Evolutionary conservation across 2,888 invertebrate species (phyloP).

Genomic region (Aporophyla lueneburgensis): DNA sequence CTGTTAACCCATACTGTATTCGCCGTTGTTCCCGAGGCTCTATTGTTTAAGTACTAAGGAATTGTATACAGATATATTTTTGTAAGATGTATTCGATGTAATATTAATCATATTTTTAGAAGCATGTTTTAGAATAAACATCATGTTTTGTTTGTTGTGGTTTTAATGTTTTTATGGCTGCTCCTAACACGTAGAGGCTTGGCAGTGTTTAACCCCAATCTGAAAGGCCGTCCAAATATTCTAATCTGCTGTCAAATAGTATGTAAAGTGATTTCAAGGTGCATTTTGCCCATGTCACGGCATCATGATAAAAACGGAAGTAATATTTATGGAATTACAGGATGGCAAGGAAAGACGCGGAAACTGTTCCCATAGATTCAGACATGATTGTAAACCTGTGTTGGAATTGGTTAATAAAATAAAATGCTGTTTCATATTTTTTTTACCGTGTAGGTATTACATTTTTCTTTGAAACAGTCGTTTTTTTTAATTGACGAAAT

Average conservation of each 20-base stretch:
- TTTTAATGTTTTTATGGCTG: slow-evolving; percentile 89
- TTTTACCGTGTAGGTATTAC: too few relatives aligned
- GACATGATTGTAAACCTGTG: too few relatives aligned
- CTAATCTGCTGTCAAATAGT: not conserved
- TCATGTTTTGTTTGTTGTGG: slow-evolving; percentile 89
- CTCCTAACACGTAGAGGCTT: slow-evolving; percentile 80
- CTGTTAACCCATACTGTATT: slow-evolving; percentile 32
- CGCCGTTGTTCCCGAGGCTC: slow-evolving; percentile 67
- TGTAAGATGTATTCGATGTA: slow-evolving; percentile 77
- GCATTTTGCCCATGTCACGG: too few relatives aligned
- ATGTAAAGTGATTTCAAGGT: not conserved
- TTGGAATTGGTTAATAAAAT: too few relatives aligned
- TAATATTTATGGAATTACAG: too few relatives aligned
- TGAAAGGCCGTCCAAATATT: slow-evolving; percentile 21
- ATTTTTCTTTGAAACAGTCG: too few relatives aligned
- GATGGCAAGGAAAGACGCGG: too few relatives aligned
- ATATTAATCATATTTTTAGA: slow-evolving; percentile 77
- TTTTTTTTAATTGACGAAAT: too few relatives aligned
- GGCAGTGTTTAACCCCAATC: slow-evolving; percentile 42
- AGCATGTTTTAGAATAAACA: slow-evolving; percentile 89
- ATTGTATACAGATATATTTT: slow-evolving; percentile 78
- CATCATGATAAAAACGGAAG: too few relatives aligned
- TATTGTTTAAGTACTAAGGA: slow-evolving; percentile 70
- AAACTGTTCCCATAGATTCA: too few relatives aligned
- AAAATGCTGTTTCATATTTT: too few relatives aligned